These are phyloP conservation scores for Orthosia incerta DNA, from an alignment of 2,888 invertebrate genomes.

Conservation along the genomic window DNA sequence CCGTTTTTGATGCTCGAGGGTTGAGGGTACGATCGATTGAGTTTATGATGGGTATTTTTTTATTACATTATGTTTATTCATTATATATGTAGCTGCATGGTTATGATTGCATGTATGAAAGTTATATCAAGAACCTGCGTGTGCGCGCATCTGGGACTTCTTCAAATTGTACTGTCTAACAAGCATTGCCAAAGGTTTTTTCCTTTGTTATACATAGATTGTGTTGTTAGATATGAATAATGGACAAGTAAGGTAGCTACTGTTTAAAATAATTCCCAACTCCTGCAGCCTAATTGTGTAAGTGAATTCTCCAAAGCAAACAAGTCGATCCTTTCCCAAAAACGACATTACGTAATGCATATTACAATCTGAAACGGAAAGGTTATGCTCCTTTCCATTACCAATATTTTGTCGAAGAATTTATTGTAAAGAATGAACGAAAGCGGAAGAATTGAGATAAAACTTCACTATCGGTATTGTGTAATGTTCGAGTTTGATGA, in stretches of 20 bases:
- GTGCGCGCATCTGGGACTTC: constrained; percentile 29
- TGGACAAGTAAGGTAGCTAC: background rate
- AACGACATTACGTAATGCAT: too few species aligned
- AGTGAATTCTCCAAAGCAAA: too few species aligned
- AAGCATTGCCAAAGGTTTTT: constrained; percentile 2
- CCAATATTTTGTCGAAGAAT: too few species aligned
- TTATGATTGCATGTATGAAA: constrained; percentile 69
- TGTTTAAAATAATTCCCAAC: constrained; percentile 12
- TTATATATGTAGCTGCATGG: constrained; percentile 81
- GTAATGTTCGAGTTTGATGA: too few species aligned
- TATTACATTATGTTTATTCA: constrained; percentile 86
- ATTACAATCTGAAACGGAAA: too few species aligned
- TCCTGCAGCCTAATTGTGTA: too few species aligned
- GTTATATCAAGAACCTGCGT: constrained; percentile 39
- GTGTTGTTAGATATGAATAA: background rate
- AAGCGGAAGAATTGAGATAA: too few species aligned
- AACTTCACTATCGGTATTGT: too few species aligned
- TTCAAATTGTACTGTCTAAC: constrained; percentile 26
- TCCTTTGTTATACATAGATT: background rate
- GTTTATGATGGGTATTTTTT: constrained; percentile 87
- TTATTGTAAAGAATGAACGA: too few species aligned
- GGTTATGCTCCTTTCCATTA: too few species aligned
- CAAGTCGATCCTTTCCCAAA: too few species aligned
- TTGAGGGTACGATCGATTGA: constrained; percentile 81
- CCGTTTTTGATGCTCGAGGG: constrained; percentile 84